phyloP scores from a whole-genome alignment of 37 sponge, comb jelly and placozoan species.

The Diacarnus erythraeanus region DNA sequence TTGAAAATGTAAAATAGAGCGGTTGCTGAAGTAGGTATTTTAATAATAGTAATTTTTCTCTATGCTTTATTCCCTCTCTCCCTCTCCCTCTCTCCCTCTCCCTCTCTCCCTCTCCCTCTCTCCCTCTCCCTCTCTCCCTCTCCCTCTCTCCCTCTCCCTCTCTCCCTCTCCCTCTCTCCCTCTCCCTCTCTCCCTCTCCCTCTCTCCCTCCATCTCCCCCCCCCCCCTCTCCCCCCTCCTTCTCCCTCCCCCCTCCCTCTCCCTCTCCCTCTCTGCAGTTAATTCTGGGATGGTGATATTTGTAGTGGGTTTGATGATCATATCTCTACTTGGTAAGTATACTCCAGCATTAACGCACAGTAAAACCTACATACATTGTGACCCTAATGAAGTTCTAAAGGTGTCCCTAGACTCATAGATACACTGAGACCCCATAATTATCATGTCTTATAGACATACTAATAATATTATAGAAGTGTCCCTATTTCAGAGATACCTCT shows the following conservation, averaged over 20 bases:
- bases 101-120: conserved; percentile 41
- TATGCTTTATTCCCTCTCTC: background rate
- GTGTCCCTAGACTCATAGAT: no score
- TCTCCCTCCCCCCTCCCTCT: background rate
- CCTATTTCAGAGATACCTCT: no score
- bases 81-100: conserved; percentile 30
- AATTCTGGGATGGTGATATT: conserved; percentile 66
- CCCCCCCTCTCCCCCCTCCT: conserved; percentile 15
- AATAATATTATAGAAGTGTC: no score
- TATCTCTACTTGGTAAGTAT: conserved; percentile 51
- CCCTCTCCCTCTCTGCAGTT: conserved; percentile 26
- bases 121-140: conserved; percentile 51
- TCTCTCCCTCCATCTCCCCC: conserved; percentile 11
- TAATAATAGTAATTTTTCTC: no score
- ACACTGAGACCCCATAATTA: no score
- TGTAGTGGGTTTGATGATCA: conserved; percentile 71
- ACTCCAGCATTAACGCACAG: no score
- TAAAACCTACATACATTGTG: no score
- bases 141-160: conserved; percentile 62
- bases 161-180: conserved; percentile 56
- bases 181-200: conserved; percentile 33
- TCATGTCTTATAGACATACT: no score
- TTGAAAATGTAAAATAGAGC: no score
- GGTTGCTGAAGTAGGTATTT: no score
- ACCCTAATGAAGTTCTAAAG: no score